Evolutionary conservation across 2,797 vertebrate genomes (phyloP), one percentile per base, ranked within the genome.

Genomic region (Meriones psammophilus): DNA sequence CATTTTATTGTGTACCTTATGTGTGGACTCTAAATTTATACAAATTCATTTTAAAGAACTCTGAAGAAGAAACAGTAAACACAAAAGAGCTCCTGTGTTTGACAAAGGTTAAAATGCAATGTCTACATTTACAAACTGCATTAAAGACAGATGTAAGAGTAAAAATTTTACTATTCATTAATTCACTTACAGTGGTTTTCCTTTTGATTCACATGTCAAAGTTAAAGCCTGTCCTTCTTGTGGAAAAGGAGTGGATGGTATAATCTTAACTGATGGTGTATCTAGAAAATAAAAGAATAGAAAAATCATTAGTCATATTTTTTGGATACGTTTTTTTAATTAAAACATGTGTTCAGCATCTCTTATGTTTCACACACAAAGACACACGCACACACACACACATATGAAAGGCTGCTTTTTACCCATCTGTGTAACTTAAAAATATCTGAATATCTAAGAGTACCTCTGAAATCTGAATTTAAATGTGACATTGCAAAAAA

Each of bases 201-300:
- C 99, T 99, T 99, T 99, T 98, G 99, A 99, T 98, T 99, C 99
- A 98, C 99, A 99, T 98, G 99, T 99, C 99, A 99, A 98, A 98
- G 99, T 99, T 98, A 99, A 99, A 98, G 99, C 99, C 96, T 99
- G 99, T 97, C 99, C 99, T 99, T 99, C 99, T 98, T 99, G 99
- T 97, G 99, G 99, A 98, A 99, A 99, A 96, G 99, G 99, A 97
- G 99, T 98, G 58, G 99, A 99, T 98, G 99, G 99, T 97, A 98
- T 98, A 97, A 99, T 99, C 98, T 99, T 99, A 98, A 99, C 99
- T 97, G 99, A 99, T 95, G 99, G 99, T 97, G 99, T 99, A 99
- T 99, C 99, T 99, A 98, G 91, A 95, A 94, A 97, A 84, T 97
- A 97, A 36, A 97, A 90, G 64, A 97, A 89, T 96, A 97, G 97